Conservation (phyloP, 2,888 invertebrate genomes). For the Sinhomidia bicolor region DNA sequence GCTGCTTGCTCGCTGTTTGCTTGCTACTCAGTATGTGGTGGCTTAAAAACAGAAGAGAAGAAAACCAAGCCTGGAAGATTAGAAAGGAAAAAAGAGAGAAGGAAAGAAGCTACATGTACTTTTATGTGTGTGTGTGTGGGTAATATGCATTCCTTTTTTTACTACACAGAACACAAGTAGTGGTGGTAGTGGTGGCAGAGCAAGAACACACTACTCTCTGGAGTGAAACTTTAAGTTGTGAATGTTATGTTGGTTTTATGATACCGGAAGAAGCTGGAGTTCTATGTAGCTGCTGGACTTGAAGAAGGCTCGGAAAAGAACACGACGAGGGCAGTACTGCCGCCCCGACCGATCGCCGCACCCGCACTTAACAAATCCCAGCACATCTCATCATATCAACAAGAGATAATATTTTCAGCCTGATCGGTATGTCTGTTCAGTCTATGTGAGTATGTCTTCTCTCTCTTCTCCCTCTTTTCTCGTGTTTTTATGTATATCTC, state of each 20-base stretch:
- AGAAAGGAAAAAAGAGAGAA: conserved; percentile 17
- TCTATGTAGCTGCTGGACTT: conserved; percentile 61
- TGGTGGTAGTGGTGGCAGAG: neutral
- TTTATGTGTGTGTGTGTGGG: conserved; percentile 50
- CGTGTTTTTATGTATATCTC: conserved; percentile 27
- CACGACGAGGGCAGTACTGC: conserved; percentile 78
- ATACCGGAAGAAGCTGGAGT: conserved; percentile 60
- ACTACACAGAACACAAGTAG: no score
- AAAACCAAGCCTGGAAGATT: conserved; percentile 61
- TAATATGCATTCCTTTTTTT: conserved; percentile 53
- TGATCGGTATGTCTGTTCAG: conserved; percentile 67
- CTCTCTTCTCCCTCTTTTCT: neutral
- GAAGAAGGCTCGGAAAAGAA: conserved; percentile 65
- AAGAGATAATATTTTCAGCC: conserved; percentile 73
- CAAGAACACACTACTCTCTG: conserved; percentile 62
- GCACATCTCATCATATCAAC: conserved; percentile 75
- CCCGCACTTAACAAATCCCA: conserved; percentile 78
- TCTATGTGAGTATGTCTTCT: conserved; percentile 22
- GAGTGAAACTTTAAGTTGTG: conserved; percentile 68
- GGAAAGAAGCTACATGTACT: conserved; percentile 58
- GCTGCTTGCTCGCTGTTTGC: no score
- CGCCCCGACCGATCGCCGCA: conserved; percentile 78
- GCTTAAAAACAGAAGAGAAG: conserved; percentile 47
- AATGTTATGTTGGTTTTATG: conserved; percentile 63
- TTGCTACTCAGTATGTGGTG: conserved; percentile 50